phyloP scores from a whole-genome alignment of 1,140 invertebrate genomes.

The Zeugodacus cucurbitae region DNA sequence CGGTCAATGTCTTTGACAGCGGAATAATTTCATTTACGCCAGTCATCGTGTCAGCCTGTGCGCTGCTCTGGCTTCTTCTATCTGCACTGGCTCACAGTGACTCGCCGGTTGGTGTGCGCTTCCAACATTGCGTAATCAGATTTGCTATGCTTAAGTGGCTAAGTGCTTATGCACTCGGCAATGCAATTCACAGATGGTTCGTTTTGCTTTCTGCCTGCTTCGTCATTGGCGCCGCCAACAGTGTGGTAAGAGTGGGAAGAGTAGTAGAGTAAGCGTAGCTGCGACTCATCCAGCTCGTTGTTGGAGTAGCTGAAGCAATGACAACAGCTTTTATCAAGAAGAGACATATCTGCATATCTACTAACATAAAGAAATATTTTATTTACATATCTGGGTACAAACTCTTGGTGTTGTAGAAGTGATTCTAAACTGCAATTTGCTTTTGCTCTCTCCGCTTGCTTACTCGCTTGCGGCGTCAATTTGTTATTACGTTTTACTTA shows the following conservation, averaged over 20 bases:
- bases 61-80: neutral
- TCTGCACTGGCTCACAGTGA: too few species aligned
- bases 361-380: neutral
- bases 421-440: conserved; percentile 19
- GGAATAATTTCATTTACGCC: conserved; percentile 23
- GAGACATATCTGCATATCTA: neutral
- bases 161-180: conserved; percentile 23
- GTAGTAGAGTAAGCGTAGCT: neutral
- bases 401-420: neutral
- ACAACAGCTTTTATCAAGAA: neutral
- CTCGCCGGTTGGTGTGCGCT: too few species aligned
- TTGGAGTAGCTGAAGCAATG: neutral
- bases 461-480: neutral
- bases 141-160: conserved; percentile 17
- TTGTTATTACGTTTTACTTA: neutral
- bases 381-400: neutral
- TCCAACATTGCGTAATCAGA: neutral
- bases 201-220: neutral
- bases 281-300: neutral
- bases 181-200: neutral
- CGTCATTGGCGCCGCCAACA: neutral
- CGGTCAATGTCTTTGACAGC: conserved; percentile 16
- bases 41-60: neutral
- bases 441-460: neutral
- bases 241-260: neutral